Evolutionary conservation across 2,797 vertebrate species (phyloP), one percentile per base, ranked within the genome.

Genomic region (Apodemus agrarius): DNA sequence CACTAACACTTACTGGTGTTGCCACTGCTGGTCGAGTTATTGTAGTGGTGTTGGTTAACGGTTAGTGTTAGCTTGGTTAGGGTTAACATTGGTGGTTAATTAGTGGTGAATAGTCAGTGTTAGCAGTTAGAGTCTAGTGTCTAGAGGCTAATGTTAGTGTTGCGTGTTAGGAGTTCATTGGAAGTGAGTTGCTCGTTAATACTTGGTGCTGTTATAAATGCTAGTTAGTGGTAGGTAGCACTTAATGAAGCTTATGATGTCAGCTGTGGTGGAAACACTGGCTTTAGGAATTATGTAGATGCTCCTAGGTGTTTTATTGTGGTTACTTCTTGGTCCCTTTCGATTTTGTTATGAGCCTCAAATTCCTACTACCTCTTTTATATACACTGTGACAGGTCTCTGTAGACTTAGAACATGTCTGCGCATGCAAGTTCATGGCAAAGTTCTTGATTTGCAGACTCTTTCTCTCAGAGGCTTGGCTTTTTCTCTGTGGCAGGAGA

Each of bases 401-500:
- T 19, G 29, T 8, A 49, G 24, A 21, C 57, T 74, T 90, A 29
- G 54, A 3, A 43, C 61, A 19, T 52, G 7, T 78, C 21, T 4
- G 21, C 3, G 3, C 0, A 5, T 1, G 12, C 24, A 49, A 57
- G 13, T 26, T 69, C 13, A 43, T 57, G 63, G 22, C 4, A 14
- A 6, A n/a, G 49, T 5, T 84, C 63, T 82, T 84, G n/a, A 37
- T 3, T 49, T 72, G 52, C 19, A 81, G 87, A 52, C 14, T 31
- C 31, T 17, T 40, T 17, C 12, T 21, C 37, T 84, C 52, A 37
- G 74, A 46, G 11, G 1, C 1, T 93, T 52, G 6, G 74, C 19
- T 88, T 67, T 16, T 37, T 1, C 75, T 75, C 29, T 11, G 34
- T 14, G 31, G 4, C 43, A 16, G 79, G 12, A 85, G 26, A 37